A percentile compares a stretch with the other conserved stretches of the same genome.
These are phyloP conservation scores for Lepidocolaptes lacrymiger DNA, from an alignment of 2,797 vertebrate genomes.

Conservation along the genomic window DNA sequence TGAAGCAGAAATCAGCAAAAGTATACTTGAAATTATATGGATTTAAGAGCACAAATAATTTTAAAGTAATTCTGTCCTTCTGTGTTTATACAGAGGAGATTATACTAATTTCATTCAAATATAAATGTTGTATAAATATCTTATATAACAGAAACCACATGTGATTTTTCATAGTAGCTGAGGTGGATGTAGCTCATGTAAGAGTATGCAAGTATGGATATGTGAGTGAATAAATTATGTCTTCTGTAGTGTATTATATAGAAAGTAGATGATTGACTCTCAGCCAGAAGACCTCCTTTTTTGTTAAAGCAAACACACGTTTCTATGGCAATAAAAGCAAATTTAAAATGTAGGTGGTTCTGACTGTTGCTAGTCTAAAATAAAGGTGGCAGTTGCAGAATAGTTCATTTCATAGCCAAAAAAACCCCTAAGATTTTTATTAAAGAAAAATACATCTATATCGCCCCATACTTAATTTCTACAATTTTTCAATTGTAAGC, in stretches of 20 bases:
- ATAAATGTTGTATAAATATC: neutral
- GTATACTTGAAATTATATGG: neutral
- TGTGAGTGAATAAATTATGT: neutral
- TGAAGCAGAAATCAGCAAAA: neutral
- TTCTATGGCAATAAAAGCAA: conserved; percentile 62
- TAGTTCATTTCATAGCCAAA: neutral
- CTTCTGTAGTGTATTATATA: neutral
- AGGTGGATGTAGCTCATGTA: neutral
- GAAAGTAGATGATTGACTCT: neutral
- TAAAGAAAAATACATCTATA: neutral
- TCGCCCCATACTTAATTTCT: neutral
- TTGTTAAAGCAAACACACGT: conserved; percentile 39
- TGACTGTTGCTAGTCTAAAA: conserved; percentile 50
- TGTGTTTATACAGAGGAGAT: neutral
- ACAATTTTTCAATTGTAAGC: neutral
- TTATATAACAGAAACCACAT: neutral
- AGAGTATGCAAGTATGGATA: neutral
- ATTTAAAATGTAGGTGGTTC: conserved; percentile 64
- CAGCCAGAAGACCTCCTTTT: conserved; percentile 26
- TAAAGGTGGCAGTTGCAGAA: conserved; percentile 31
- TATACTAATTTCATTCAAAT: neutral
- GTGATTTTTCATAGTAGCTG: neutral
- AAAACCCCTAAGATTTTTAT: neutral
- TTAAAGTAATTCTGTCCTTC: neutral
- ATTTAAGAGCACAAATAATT: neutral